Evolutionary conservation across 2,113 vertebrate species (phyloP), one percentile per base, ranked within the genome.

Genomic region (Australoheros scitulus): DNA sequence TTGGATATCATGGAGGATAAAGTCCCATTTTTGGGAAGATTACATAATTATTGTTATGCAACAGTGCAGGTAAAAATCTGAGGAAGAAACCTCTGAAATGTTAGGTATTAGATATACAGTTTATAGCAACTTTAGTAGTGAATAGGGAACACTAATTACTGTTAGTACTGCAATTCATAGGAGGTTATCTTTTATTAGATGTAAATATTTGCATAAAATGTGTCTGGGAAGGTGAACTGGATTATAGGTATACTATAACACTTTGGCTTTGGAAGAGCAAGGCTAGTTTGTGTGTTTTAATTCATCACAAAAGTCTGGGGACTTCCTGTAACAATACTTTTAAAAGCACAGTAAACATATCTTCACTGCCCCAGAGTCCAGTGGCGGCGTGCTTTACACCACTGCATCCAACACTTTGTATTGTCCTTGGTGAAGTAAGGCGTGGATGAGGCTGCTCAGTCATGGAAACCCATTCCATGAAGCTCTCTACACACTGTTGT

Each of bases 21-120:
- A 74, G 43, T 32, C 5, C 17, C 85, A 26, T 68, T 20, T 61
- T 20, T 13, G 26, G 47, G 29, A 76, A 61, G 79, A 83, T 87
- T 87, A 76, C 17, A 78, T 85, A 81, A 87, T 56, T 77, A 20
- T n/a, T 43, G 65, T 88, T 89, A 81, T 38, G 83, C 15, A 88
- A 92, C 7, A 5, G 22, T 6, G 29, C 17, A 79, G 77, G 65
- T 77, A 32, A 76, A 58, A 6, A 76, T 76, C 34, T 43, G 38
- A 79, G 79, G 22, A 52, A 8, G 26, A 74, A 63, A 34, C 63
- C 47, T 18, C 13, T 63, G 43, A 22, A 78, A 61, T 22, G 18
- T 61, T 14, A 60, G 15, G 3, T 1, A 18, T n/a, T 29, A 60
- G 47, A 77, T 61, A 77, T 36, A 5, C 17, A 76, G 55, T 7